phyloP scores from a whole-genome alignment of 2,797 vertebrate genomes.

The Crocodylus rhombifer region DNA sequence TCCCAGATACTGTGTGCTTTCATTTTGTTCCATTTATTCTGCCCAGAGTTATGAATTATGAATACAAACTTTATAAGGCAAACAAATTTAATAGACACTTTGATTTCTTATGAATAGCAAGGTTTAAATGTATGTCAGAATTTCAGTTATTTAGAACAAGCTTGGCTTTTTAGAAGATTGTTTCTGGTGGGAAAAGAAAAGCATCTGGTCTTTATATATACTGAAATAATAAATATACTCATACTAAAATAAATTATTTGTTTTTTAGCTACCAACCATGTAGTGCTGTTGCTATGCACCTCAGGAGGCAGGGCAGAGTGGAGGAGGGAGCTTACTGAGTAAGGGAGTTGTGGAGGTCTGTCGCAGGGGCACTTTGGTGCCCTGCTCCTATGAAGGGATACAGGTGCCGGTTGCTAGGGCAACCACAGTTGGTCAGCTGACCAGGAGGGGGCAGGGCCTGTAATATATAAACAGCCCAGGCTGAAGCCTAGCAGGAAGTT shows the following conservation, averaged over 20 bases:
- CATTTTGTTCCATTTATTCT: constrained; percentile 21
- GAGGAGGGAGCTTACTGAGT: background rate
- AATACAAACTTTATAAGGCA: constrained; percentile 1
- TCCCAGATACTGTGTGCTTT: constrained; percentile 41
- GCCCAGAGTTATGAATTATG: constrained; percentile 42
- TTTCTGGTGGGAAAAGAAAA: background rate
- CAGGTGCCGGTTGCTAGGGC: no score
- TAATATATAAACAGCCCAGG: no score
- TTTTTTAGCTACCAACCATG: background rate
- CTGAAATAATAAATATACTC: background rate
- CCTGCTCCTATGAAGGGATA: no score
- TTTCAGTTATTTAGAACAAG: background rate
- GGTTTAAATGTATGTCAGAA: background rate
- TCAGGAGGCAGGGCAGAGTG: background rate
- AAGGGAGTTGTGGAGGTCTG: background rate
- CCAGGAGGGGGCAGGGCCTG: no score
- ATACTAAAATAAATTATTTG: background rate
- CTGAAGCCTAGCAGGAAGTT: no score
- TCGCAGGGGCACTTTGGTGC: no score
- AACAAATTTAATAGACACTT: constrained; percentile 13
- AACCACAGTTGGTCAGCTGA: no score
- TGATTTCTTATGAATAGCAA: background rate
- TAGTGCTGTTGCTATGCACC: background rate
- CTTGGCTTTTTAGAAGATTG: background rate
- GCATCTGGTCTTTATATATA: background rate